Evolutionary conservation across 2,113 vertebrate genomes (phyloP).

Genomic region (Ceyx melanurus): DNA sequence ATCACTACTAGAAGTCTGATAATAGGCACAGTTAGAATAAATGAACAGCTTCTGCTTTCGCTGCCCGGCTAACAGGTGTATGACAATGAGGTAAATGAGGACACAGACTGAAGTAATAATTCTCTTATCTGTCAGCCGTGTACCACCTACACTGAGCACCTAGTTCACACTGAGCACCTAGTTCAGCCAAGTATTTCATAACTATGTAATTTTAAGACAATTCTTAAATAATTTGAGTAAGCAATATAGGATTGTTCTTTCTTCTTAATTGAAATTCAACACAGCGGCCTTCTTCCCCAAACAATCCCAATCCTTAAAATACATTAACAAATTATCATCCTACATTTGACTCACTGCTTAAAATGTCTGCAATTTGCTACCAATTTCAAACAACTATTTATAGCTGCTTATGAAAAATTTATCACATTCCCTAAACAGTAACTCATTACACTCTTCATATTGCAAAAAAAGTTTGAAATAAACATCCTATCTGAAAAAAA

Average conservation of each 20-base stretch:
- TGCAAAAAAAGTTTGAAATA: neutral
- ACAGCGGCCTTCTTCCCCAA: neutral
- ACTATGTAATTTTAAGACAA: neutral
- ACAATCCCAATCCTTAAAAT: neutral
- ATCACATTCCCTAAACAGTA: neutral
- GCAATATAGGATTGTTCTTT: neutral
- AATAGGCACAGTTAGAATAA: neutral
- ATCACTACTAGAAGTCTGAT: neutral
- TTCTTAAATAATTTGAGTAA: neutral
- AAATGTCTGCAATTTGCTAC: neutral
- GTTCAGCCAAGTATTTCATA: neutral
- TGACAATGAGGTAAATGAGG: neutral
- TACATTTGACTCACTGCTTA: neutral
- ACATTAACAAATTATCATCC: neutral
- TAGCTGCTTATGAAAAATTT: neutral
- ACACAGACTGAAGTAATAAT: neutral
- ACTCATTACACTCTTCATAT: neutral
- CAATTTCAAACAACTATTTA: neutral
- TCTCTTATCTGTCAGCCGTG: neutral
- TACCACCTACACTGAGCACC: neutral
- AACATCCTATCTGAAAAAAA: constrained; percentile 19
- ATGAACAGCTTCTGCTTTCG: neutral
- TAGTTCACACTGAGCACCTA: neutral
- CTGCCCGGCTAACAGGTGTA: neutral
- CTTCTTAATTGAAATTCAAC: neutral